Evolutionary conservation across 2,113 vertebrate genomes (phyloP).

Genomic region (Catharus bicknelli): DNA sequence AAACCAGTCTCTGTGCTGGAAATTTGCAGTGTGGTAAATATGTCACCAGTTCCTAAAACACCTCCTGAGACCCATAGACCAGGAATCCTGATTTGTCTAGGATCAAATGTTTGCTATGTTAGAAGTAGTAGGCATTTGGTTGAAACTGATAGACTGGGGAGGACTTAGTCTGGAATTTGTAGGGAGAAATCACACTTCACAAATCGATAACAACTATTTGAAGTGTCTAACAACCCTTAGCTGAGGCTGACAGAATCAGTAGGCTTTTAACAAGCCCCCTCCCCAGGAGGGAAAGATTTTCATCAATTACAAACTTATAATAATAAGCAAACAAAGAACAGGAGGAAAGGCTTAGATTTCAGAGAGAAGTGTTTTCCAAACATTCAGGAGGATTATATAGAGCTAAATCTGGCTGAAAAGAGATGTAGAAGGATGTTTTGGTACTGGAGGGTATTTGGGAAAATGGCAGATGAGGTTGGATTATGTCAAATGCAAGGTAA

Average conservation of each 20-base stretch:
- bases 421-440: not conserved
- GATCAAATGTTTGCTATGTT: not conserved
- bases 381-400: not conserved
- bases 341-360: not conserved
- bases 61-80: not conserved
- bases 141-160: not conserved
- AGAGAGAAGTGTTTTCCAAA: not conserved
- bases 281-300: not conserved
- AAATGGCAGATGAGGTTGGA: not conserved
- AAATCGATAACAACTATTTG: not conserved
- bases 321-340: not conserved
- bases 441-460: not conserved
- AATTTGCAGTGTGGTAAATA: not conserved
- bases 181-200: conserved; percentile 7
- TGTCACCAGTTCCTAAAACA: conserved; percentile 1
- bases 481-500: not conserved
- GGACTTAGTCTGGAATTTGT: not conserved
- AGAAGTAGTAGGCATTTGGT: not conserved
- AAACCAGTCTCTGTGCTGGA: not conserved
- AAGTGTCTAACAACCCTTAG: not conserved
- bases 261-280: not conserved
- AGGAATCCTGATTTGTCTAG: not conserved
- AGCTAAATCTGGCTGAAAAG: not conserved
- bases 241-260: not conserved
- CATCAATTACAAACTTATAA: not conserved